Base-by-base conservation (phyloP, 1,140 invertebrate genomes). In the Lasioglossum albipes region DNA sequence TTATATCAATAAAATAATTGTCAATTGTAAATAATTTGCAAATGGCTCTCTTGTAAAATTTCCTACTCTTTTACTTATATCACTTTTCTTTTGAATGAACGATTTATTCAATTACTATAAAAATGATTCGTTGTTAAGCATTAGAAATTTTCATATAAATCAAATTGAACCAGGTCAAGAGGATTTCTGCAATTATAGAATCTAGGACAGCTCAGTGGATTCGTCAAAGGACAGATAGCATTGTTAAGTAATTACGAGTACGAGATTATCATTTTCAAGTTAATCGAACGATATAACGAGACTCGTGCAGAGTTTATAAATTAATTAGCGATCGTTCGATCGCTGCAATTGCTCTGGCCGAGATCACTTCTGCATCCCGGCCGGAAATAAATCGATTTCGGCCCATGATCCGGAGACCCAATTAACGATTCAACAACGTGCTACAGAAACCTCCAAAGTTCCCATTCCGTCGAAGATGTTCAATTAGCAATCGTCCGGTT, bases 361-460 rank as follows among this genome's bases (percentile, higher is more conserved):
- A 64, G 31, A 41, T 16, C 54, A 45, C 52, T 74, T 74, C 70
- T 59, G 36, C 31, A 18, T 10, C 22, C 20, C 59, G 20, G 36
- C 62, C 77, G 77, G 77, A 66, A 74, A 74, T 74, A 62, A 79
- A 79, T 79, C 77, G 77, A 79, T 79, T 54, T 79, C 70, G 69
- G 22, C 42, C 61, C 45, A 49, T n/a, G 77, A 41, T 27, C 9
- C 62, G n/a, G 31, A 67, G 77, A 79, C 70, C 77, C 66, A 74
- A 79, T 79, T 74, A 74, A 16, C 71, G 77, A 79, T 74, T 73
- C 77, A 66, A 74, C 62, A 62, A 74, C 65, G 65, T 66, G 71
- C 70, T 65, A 79, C 59, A 79, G 77, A 31, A 59, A 59, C 49
- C 45, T 16, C 20, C 70, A n/a, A 74, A 79, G 49, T 74, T 45